A percentile compares a stretch with the other conserved stretches of the same genome.
These are phyloP conservation scores for Chroicocephalus ridibundus DNA, from an alignment of 2,113 vertebrate genomes.

Conservation along the genomic window DNA sequence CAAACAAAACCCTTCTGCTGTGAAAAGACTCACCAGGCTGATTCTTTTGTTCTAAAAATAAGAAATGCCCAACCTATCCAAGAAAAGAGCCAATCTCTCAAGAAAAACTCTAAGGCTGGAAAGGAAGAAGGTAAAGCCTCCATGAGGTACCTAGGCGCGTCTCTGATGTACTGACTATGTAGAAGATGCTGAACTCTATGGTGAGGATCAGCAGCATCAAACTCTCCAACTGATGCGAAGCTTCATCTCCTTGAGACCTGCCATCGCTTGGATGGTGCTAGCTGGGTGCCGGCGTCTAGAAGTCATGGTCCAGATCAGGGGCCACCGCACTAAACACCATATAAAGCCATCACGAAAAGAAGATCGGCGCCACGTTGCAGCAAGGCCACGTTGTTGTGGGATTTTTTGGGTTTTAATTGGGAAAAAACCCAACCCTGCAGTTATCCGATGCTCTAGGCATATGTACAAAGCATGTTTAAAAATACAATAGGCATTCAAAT, in stretches of 20 bases:
- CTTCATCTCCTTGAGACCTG: not conserved
- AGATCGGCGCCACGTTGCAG: not conserved
- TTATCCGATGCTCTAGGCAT: not conserved
- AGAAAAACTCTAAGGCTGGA: not conserved
- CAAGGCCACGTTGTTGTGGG: not conserved
- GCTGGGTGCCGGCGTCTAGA: not conserved
- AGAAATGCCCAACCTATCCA: not conserved
- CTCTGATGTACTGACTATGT: not conserved
- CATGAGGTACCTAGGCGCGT: not conserved
- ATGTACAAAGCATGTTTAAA: slow-evolving; percentile 13
- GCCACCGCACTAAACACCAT: not conserved
- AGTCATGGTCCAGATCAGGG: not conserved
- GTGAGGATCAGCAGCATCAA: not conserved
- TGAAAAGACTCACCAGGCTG: not conserved
- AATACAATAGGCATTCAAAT: slow-evolving; percentile 55
- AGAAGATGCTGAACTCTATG: not conserved
- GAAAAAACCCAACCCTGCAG: not conserved
- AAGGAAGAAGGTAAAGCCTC: not conserved
- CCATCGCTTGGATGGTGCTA: not conserved
- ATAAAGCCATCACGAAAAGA: not conserved
- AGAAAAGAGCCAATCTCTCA: not conserved
- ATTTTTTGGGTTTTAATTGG: slow-evolving; percentile 10
- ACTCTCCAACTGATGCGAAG: not conserved
- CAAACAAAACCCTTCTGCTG: not conserved
- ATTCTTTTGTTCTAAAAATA: not conserved